A percentile compares a stretch with the other conserved stretches of the same genome.
Evolutionary conservation across 1,140 invertebrate genomes (phyloP).

Genomic region (Varroa destructor): DNA sequence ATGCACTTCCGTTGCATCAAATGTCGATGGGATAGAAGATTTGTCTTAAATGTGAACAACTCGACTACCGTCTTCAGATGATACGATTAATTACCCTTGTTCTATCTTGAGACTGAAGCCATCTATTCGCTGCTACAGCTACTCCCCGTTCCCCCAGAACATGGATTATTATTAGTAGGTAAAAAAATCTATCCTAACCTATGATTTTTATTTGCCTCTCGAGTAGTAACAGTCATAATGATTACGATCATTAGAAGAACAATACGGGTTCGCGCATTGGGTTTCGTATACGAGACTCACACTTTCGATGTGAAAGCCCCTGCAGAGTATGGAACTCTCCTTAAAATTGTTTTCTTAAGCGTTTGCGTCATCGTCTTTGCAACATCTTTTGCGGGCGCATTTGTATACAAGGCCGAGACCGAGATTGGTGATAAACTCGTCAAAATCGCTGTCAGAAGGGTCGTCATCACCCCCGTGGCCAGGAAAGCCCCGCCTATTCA

Average conservation of each 20-base stretch:
- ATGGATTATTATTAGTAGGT: too few relatives aligned
- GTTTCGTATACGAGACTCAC: too few relatives aligned
- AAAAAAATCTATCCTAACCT: too few relatives aligned
- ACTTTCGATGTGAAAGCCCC: too few relatives aligned
- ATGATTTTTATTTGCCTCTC: too few relatives aligned
- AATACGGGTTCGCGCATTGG: too few relatives aligned
- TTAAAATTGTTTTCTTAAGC: not conserved
- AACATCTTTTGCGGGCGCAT: conserved; percentile 24
- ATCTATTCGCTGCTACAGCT: too few relatives aligned
- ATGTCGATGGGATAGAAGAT: not conserved
- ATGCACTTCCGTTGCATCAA: not conserved
- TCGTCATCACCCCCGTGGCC: conserved; percentile 4
- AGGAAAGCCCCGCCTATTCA: not conserved
- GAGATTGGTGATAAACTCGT: conserved; percentile 24
- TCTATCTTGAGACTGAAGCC: too few relatives aligned
- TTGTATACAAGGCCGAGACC: conserved; percentile 24
- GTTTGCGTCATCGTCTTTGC: conserved; percentile 24
- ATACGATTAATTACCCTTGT: not conserved
- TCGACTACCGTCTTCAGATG: not conserved
- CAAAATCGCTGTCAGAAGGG: conserved; percentile 19
- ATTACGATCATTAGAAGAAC: too few relatives aligned
- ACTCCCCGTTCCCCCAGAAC: too few relatives aligned
- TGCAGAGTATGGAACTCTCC: too few relatives aligned
- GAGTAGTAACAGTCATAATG: too few relatives aligned
- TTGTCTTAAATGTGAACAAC: not conserved